Evolutionary conservation across 2,113 vertebrate genomes (phyloP).

Genomic region (Cygnus buccinator): DNA sequence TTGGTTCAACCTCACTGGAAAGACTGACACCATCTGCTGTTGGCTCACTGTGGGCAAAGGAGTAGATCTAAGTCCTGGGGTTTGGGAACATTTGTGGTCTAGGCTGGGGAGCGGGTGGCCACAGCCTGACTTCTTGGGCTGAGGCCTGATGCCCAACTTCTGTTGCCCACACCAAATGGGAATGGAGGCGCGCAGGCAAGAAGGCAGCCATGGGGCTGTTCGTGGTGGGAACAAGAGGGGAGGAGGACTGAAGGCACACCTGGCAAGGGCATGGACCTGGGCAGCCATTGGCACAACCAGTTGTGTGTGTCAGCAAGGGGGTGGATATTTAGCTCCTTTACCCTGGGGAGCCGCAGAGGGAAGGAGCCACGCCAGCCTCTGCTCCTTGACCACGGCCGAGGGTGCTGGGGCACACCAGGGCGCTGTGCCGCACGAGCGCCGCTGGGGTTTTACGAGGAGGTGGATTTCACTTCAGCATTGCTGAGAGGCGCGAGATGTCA

Average conservation of each 20-base stretch:
- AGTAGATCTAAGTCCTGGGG: background rate
- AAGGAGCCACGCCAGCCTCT: background rate
- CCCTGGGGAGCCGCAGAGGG: rapidly evolving
- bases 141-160: background rate
- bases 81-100: background rate
- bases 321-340: background rate
- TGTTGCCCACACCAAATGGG: background rate
- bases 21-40: conserved; percentile 23
- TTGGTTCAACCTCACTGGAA: background rate
- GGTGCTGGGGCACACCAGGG: background rate
- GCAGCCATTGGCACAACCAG: background rate
- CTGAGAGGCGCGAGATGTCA: conserved; percentile 47
- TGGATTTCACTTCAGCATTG: conserved; percentile 45
- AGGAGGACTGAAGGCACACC: background rate
- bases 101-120: background rate
- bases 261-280: background rate
- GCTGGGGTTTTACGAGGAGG: background rate
- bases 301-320: background rate
- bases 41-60: background rate
- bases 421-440: background rate
- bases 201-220: background rate
- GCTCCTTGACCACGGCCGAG: background rate
- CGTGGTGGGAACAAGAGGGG: background rate
- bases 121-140: background rate
- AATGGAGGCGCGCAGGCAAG: rapidly evolving